Evolutionary conservation across 2,888 invertebrate genomes (phyloP).

Genomic region (Sesamia inferens): DNA sequence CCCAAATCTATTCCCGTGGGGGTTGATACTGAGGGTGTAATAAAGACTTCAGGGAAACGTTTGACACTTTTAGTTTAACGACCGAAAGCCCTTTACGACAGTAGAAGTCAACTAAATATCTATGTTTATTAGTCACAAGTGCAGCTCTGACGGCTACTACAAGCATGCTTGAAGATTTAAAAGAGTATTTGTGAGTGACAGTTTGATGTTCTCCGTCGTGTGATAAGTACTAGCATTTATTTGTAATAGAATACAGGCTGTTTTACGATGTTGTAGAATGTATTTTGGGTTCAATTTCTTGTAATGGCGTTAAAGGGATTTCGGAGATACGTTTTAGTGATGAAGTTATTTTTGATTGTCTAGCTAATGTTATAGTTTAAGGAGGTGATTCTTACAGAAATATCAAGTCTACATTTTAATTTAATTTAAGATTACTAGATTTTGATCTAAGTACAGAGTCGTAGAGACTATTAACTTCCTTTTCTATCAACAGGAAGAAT

Average conservation of each 20-base stretch:
- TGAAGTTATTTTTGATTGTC: slow-evolving; percentile 34
- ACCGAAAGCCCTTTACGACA: slow-evolving; percentile 42
- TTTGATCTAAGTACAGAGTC: neutral
- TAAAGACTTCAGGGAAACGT: slow-evolving; percentile 56
- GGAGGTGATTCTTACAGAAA: no score
- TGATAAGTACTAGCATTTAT: slow-evolving; percentile 38
- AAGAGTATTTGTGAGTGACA: slow-evolving; percentile 49
- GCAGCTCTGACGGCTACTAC: slow-evolving; percentile 44
- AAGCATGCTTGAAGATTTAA: slow-evolving; percentile 32
- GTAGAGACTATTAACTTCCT: no score
- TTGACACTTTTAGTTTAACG: slow-evolving; percentile 60
- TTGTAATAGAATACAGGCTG: slow-evolving; percentile 43
- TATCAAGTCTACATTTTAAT: neutral
- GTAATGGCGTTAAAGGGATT: slow-evolving; percentile 24
- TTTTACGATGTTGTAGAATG: slow-evolving; percentile 48
- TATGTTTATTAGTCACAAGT: slow-evolving; percentile 62
- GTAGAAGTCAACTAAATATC: slow-evolving; percentile 51
- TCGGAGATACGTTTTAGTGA: slow-evolving; percentile 17
- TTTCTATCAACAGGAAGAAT: neutral
- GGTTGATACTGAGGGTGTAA: slow-evolving; percentile 46
- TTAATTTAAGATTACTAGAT: neutral
- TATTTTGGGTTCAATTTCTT: slow-evolving; percentile 41
- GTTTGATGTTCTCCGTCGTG: slow-evolving; percentile 22
- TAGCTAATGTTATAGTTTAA: slow-evolving; percentile 23
- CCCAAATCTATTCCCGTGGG: slow-evolving; percentile 51